Percentiles rank a stretch among this genome's conserved stretches.
phyloP scores from a whole-genome alignment of 2,797 vertebrate genomes.

The Luscinia megarhynchos region DNA sequence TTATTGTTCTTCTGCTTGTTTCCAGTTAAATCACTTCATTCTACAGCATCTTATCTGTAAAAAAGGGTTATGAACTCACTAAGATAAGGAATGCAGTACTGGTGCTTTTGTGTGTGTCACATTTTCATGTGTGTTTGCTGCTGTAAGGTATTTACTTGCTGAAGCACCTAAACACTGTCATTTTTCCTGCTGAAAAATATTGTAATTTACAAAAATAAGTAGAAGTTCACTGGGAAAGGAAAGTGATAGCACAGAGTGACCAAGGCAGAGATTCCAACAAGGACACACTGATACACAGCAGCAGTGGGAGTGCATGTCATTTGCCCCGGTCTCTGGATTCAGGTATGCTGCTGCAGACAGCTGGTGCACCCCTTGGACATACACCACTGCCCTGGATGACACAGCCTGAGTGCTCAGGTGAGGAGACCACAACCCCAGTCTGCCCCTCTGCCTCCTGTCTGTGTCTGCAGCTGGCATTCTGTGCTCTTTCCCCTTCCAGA shows the following conservation, averaged over 20 bases:
- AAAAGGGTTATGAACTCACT: neutral
- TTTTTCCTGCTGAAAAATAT: neutral
- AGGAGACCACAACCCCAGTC: neutral
- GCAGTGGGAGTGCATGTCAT: fast-evolving
- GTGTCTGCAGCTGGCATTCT: neutral
- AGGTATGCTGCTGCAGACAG: neutral
- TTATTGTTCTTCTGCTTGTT: neutral
- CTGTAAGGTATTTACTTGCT: neutral
- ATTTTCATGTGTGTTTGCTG: neutral
- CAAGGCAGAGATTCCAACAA: fast-evolving
- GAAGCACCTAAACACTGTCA: neutral
- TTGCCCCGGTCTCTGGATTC: neutral
- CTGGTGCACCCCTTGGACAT: neutral
- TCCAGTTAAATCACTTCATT: neutral
- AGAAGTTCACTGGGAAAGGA: neutral
- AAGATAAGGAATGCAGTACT: neutral
- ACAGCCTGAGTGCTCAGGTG: neutral
- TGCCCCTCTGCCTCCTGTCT: neutral
- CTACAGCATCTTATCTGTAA: neutral
- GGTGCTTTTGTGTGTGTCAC: neutral
- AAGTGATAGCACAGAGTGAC: neutral
- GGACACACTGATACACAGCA: neutral
- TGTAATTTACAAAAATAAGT: neutral
- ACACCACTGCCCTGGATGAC: neutral
- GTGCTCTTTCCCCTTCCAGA: neutral